Conservation (phyloP, 64 coral and sea anemone genomes). For the Trachythela sp. region DNA sequence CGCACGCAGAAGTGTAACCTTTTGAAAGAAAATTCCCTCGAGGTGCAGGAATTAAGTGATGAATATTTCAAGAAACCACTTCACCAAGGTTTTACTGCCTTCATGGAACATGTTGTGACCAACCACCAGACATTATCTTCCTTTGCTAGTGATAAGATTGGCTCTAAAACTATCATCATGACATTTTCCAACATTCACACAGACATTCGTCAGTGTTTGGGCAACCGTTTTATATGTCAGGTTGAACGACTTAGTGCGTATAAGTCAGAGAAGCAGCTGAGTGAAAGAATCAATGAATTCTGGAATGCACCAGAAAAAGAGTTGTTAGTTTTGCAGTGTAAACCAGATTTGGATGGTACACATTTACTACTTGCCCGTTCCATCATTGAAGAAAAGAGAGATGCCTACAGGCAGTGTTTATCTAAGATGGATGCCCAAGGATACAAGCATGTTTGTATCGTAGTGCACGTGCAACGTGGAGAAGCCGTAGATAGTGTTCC, state of each 20-base stretch:
- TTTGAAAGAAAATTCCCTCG: constrained; percentile 1
- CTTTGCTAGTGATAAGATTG: constrained; percentile 22
- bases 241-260: constrained; percentile 61
- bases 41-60: constrained; percentile 40
- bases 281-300: constrained; percentile 51
- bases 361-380: constrained; percentile 17
- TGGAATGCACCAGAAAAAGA: not conserved
- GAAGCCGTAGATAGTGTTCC: constrained; percentile 21
- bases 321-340: constrained; percentile 18
- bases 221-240: constrained; percentile 45
- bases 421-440: not conserved
- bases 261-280: constrained; percentile 73
- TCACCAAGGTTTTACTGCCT: constrained; percentile 53
- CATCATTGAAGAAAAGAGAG: constrained; percentile 8
- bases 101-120: constrained; percentile 23
- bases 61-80: constrained; percentile 64
- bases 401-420: not conserved
- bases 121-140: not conserved
- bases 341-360: not conserved
- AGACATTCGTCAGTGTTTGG: constrained; percentile 53
- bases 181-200: constrained; percentile 66
- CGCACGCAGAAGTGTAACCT: constrained; percentile 37
- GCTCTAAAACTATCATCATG: constrained; percentile 57
- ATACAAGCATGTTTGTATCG: constrained; percentile 66
- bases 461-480: constrained; percentile 61